phyloP scores from a whole-genome alignment of 2,113 vertebrate genomes.

The Sitta europaea region DNA sequence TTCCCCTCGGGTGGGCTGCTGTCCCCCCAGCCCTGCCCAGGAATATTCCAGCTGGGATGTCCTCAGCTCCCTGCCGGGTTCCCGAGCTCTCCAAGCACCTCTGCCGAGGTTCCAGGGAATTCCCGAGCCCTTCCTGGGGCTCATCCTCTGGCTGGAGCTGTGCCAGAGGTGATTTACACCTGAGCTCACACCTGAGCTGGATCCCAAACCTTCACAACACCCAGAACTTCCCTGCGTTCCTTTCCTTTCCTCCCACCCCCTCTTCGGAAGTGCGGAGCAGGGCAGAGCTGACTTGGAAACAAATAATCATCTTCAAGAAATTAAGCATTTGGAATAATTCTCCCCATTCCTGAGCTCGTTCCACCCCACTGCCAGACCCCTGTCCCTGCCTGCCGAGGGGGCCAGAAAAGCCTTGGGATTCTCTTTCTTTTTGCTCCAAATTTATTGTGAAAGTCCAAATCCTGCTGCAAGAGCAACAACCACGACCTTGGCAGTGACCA shows the following conservation, averaged over 20 bases:
- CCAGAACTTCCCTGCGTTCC: background rate
- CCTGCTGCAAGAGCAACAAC: background rate
- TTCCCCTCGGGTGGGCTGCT: background rate
- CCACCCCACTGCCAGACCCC: background rate
- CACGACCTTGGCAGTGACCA: background rate
- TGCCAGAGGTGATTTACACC: background rate
- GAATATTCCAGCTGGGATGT: too few relatives aligned
- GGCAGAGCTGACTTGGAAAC: background rate
- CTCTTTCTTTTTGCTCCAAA: background rate
- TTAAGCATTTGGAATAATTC: rapidly evolving
- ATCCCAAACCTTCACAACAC: rapidly evolving
- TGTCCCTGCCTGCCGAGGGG: background rate
- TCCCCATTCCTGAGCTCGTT: background rate
- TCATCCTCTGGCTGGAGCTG: background rate
- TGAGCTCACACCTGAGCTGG: rapidly evolving
- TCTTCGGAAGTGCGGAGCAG: background rate
- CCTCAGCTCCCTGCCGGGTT: too few relatives aligned
- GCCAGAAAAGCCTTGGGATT: background rate
- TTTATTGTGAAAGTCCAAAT: background rate
- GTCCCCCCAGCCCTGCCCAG: background rate
- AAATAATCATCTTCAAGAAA: background rate
- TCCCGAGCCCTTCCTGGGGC: background rate
- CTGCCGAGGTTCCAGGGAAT: background rate
- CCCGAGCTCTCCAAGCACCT: too few relatives aligned
- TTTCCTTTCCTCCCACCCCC: background rate